phyloP scores from a whole-genome alignment of 2,888 invertebrate species.

The Heteromyza rotundicornis region DNA sequence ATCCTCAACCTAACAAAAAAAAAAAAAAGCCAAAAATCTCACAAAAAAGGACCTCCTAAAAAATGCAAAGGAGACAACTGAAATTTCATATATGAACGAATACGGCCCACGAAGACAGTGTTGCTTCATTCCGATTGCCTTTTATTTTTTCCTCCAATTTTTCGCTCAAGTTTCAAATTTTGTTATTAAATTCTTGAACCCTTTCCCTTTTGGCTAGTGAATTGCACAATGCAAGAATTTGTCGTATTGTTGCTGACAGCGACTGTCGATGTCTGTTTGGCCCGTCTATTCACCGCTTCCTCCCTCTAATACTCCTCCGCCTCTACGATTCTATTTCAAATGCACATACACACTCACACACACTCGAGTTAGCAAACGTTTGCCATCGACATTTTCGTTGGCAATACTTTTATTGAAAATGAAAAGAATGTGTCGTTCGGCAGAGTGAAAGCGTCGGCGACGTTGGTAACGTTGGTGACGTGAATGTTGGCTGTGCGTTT shows the following conservation, averaged over 20 bases:
- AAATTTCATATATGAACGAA: neutral
- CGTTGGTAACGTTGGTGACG: neutral
- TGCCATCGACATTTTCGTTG: neutral
- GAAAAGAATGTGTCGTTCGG: neutral
- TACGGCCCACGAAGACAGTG: neutral
- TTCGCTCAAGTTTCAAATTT: neutral
- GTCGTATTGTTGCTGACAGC: neutral
- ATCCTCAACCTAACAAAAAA: neutral
- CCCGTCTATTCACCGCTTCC: neutral
- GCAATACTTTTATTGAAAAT: slow-evolving; percentile 2
- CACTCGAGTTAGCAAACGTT: too few species aligned
- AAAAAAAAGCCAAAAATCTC: neutral
- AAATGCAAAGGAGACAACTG: neutral
- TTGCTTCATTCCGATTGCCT: too few species aligned
- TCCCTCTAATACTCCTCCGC: neutral
- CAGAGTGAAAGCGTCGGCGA: neutral
- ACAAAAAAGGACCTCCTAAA: neutral
- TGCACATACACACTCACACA: too few species aligned
- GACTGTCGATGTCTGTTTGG: neutral
- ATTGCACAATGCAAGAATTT: slow-evolving; percentile 4
- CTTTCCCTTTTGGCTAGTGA: too few species aligned
- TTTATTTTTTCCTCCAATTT: too few species aligned
- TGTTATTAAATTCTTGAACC: slow-evolving; percentile 4
- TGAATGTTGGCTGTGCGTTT: neutral
- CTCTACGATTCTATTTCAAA: neutral